Conservation (phyloP, 1,140 invertebrate species). For the Oscheius sp. region DNA sequence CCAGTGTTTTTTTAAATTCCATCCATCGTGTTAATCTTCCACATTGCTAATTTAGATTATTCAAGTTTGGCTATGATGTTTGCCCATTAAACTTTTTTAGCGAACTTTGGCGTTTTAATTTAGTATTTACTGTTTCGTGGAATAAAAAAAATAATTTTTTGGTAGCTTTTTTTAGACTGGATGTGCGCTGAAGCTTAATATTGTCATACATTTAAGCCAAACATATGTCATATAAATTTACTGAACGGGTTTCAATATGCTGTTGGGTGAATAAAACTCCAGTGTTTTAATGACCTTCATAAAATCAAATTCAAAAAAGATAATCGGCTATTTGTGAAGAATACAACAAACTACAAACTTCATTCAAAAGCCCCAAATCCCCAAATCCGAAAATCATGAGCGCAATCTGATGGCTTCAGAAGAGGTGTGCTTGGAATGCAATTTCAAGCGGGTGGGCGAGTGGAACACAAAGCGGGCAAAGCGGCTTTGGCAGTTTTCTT, state of each 20-base stretch:
- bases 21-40: neutral
- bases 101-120: no score
- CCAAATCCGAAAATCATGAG: neutral
- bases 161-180: neutral
- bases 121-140: neutral
- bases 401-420: no score
- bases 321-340: no score
- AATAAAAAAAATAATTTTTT: neutral
- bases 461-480: no score
- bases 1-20: neutral
- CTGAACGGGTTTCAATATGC: neutral
- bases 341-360: neutral
- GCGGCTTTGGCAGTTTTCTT: no score
- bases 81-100: no score
- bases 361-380: neutral
- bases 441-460: no score
- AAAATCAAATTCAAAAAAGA: neutral
- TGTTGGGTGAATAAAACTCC: neutral
- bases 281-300: neutral
- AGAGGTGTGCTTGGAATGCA: no score
- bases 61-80: no score
- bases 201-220: neutral
- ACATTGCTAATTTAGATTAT: neutral
- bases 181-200: neutral
- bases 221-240: neutral